Conservation (phyloP, 2,113 vertebrate species). For the Sebastes fasciatus region DNA sequence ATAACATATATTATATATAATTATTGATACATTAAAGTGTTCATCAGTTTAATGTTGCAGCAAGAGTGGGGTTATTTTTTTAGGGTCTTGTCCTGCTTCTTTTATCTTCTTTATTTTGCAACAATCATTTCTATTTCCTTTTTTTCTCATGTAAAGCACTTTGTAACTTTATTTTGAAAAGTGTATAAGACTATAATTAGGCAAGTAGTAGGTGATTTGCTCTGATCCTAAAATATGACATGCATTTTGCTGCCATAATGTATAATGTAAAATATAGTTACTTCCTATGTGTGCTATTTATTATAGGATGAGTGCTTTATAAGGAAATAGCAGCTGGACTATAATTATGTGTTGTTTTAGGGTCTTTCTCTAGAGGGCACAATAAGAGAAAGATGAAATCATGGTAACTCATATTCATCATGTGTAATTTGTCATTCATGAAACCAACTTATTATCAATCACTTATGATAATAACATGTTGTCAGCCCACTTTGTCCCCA, state of each 20-base stretch:
- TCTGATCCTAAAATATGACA: neutral
- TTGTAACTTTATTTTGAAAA: neutral
- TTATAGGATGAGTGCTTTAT: neutral
- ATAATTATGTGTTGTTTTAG: neutral
- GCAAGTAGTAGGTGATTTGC: too few species aligned
- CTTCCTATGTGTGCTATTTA: neutral
- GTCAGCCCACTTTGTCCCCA: neutral
- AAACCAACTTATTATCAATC: constrained; percentile 1
- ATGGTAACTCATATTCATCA: neutral
- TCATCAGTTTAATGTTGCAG: neutral
- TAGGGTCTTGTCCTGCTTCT: neutral
- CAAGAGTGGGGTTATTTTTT: neutral
- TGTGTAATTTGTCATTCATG: neutral
- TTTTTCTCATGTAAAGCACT: neutral
- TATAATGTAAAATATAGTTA: neutral
- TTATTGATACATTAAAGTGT: neutral
- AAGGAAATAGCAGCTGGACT: neutral
- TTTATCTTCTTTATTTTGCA: neutral
- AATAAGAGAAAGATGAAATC: neutral
- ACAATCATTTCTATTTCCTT: neutral
- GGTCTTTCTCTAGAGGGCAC: neutral
- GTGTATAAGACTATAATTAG: neutral
- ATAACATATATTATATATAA: neutral
- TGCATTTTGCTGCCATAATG: neutral
- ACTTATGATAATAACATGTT: constrained; percentile 1